Evolutionary conservation across 2,888 invertebrate species (phyloP).

Genomic region (Leucoma salicis): DNA sequence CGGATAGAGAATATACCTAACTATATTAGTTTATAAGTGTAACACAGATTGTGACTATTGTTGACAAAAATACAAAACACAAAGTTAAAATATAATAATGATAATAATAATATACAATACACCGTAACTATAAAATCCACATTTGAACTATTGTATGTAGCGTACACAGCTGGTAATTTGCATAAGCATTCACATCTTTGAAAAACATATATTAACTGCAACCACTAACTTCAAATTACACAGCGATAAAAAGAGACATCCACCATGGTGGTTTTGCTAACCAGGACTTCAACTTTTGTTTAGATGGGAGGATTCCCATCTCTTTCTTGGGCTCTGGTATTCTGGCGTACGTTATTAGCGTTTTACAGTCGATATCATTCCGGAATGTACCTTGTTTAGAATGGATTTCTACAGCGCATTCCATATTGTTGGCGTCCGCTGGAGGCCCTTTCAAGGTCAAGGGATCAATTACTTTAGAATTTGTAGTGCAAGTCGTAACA

Average conservation of each 20-base stretch:
- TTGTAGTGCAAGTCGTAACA: slow-evolving; percentile 45
- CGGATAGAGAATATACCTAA: no score
- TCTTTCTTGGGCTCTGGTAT: slow-evolving; percentile 56
- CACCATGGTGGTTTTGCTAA: slow-evolving; percentile 70
- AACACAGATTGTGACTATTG: no score
- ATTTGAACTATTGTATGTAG: no score
- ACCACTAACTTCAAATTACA: slow-evolving; percentile 36
- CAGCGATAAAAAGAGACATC: slow-evolving; percentile 65
- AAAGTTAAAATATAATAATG: no score
- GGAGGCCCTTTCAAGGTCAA: slow-evolving; percentile 51
- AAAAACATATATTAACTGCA: no score
- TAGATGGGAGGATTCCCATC: slow-evolving; percentile 46
- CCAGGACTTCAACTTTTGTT: slow-evolving; percentile 58
- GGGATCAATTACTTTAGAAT: slow-evolving; percentile 51
- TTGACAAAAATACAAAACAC: no score
- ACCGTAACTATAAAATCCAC: no score
- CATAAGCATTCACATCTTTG: no score
- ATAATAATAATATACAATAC: no score
- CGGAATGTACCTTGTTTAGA: slow-evolving; percentile 46
- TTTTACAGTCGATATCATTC: slow-evolving; percentile 56
- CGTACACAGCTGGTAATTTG: no score
- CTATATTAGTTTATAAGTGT: no score
- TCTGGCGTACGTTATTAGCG: slow-evolving; percentile 55
- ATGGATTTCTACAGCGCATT: slow-evolving; percentile 61
- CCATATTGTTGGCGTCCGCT: slow-evolving; percentile 45